Percentiles rank a stretch among this genome's conserved stretches.
Conservation (phyloP, 1,140 invertebrate species). For the Eumeta japonica region DNA sequence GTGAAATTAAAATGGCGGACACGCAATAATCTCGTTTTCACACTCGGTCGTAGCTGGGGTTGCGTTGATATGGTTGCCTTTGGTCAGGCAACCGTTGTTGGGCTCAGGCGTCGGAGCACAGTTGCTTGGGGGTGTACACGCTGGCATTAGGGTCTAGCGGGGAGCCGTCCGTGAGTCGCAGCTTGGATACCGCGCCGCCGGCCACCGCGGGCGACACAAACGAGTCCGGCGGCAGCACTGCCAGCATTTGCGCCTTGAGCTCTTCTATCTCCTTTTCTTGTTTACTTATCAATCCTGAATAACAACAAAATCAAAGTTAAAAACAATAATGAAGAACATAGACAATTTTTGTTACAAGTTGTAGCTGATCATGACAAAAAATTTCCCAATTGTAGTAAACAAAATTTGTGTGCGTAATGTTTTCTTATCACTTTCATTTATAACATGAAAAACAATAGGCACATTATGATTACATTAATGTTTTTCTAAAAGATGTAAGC, state of each 20-base stretch:
- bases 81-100: too few relatives aligned
- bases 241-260: slow-evolving; percentile 88
- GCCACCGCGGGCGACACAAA: slow-evolving; percentile 29
- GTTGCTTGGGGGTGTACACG: slow-evolving; percentile 82
- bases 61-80: too few relatives aligned
- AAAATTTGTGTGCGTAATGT: background rate
- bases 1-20: too few relatives aligned
- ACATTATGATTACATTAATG: slow-evolving; percentile 7
- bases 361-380: too few relatives aligned
- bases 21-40: too few relatives aligned
- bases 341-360: too few relatives aligned
- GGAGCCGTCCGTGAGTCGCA: slow-evolving; percentile 54
- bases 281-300: slow-evolving; percentile 70
- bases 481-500: too few relatives aligned
- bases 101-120: slow-evolving; percentile 40
- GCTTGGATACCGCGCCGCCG: slow-evolving; percentile 60
- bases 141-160: slow-evolving; percentile 86
- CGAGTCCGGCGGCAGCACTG: slow-evolving; percentile 81
- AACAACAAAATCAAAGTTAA: background rate
- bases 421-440: background rate
- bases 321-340: background rate
- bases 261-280: slow-evolving; percentile 90
- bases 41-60: too few relatives aligned
- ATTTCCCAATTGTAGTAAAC: too few relatives aligned
- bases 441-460: slow-evolving; percentile 4